Conservation (phyloP, 2,113 vertebrate genomes). For the Mugil cephalus region DNA sequence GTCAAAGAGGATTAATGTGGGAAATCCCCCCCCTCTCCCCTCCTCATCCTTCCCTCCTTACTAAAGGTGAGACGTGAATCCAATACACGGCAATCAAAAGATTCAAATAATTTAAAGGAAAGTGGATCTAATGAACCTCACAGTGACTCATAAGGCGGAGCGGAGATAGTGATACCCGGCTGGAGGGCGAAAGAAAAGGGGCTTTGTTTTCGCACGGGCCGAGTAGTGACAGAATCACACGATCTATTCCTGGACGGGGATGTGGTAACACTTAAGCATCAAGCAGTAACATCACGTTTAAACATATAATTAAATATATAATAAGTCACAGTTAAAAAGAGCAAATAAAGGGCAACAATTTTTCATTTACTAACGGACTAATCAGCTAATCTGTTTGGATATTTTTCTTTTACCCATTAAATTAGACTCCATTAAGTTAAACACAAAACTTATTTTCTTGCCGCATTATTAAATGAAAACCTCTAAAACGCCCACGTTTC, state of each 20-base stretch:
- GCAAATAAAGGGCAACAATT: no score
- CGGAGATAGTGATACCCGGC: conserved; percentile 64
- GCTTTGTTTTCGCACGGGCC: conserved; percentile 63
- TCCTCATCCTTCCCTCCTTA: no score
- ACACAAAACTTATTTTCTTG: no score
- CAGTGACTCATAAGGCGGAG: conserved; percentile 56
- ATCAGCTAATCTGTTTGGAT: not conserved
- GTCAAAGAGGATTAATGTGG: conserved; percentile 64
- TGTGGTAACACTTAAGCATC: conserved; percentile 15
- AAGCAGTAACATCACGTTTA: no score
- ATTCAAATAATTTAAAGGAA: conserved; percentile 65
- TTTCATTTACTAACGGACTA: not conserved
- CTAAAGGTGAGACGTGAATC: conserved; percentile 18
- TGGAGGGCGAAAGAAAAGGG: conserved; percentile 57
- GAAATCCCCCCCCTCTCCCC: conserved; percentile 46
- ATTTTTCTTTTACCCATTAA: no score
- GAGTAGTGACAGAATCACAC: conserved; percentile 58
- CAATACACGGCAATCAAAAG: conserved; percentile 25
- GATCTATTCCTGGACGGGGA: conserved; percentile 40
- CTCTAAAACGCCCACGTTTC: no score
- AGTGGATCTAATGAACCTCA: conserved; percentile 45
- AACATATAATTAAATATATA: no score
- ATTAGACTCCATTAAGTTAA: not conserved
- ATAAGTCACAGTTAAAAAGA: not conserved
- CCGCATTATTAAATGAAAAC: no score